Base-by-base conservation (phyloP, 64 coral and sea anemone genomes). In the Stichodactyla helianthus region DNA sequence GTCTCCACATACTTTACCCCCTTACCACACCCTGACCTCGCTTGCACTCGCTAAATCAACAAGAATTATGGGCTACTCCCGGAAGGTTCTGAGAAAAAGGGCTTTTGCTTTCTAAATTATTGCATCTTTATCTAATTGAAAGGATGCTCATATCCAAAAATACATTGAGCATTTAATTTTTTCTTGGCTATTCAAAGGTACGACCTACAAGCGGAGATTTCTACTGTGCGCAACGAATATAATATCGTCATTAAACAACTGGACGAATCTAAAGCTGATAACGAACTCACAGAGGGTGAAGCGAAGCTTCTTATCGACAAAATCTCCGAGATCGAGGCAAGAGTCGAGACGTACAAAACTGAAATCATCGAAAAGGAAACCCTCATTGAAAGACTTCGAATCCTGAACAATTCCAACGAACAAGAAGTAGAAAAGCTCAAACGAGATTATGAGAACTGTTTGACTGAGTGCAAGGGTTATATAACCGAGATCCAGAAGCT, bases 351-450 rank as follows among this genome's bases (percentile, higher is more conserved):
- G 52, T 97, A 97, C 81, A 97, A 90, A 84, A 18, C 77, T 12
- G 94, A 97, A 70, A 90, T 97, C 52, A 90, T 90, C 23, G 91
- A 97, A 25, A 97, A 97, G 62, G 94, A 97, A 55, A 83, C 94
- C 13, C 55, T 97, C 6, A 93, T 97, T 16, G 94, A 97, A 76
- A 87, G 85, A 16, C 71, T 93, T 57, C 86, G 88, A 62, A 89
- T 93, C 18, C 88, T 97, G 4, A 97, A 97, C 91, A 97, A 71
- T 17, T 90, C 94, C 22, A 97, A 90, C 71, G 94, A 97, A 26
- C 94, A 97, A 28, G 94, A 97, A 54, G 86, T 97, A 7, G 94
- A 92, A 71, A 93, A 89, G 79, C 82, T 93, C 14, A 97, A 97
- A 53, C 88, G 94, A 61, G 94, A 97, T 59, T 20, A 93, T 18